These are phyloP conservation scores for Tangara arthus DNA, from an alignment of 2,797 vertebrate genomes.

Conservation along the genomic window DNA sequence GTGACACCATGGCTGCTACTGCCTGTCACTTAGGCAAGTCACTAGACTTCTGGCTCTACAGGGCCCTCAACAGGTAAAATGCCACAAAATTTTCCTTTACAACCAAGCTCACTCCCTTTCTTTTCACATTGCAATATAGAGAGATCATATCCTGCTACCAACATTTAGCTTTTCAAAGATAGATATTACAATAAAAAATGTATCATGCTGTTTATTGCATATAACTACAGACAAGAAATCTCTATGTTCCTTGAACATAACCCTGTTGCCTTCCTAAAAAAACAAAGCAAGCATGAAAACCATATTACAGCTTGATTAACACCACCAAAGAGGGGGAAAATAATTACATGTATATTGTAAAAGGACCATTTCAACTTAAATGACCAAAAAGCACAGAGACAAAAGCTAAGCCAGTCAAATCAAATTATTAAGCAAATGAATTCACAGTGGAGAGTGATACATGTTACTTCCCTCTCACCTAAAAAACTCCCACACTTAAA, in stretches of 20 bases:
- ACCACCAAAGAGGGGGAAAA: neutral
- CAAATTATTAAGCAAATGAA: neutral
- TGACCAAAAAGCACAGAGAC: neutral
- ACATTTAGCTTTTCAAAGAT: conserved; percentile 28
- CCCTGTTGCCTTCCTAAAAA: neutral
- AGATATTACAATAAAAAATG: conserved; percentile 28
- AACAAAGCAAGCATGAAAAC: neutral
- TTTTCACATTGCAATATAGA: neutral
- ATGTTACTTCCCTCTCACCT: neutral
- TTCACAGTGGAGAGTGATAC: neutral
- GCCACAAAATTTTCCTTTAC: conserved; percentile 14
- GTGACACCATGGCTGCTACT: conserved; percentile 61
- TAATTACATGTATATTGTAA: neutral
- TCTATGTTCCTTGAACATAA: neutral
- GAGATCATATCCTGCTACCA: neutral
- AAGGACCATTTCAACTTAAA: neutral
- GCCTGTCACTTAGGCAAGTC: conserved; percentile 65
- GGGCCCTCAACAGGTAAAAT: conserved; percentile 74
- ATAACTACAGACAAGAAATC: conserved; percentile 31
- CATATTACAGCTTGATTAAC: neutral
- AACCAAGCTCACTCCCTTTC: neutral
- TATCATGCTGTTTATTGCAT: conserved; percentile 37
- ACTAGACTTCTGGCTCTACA: conserved; percentile 43
- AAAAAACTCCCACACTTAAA: neutral
- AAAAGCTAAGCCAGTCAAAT: neutral